Evolutionary conservation across 1,140 invertebrate genomes (phyloP), one percentile per base, ranked within the genome.

Genomic region (Cylas formicarius): DNA sequence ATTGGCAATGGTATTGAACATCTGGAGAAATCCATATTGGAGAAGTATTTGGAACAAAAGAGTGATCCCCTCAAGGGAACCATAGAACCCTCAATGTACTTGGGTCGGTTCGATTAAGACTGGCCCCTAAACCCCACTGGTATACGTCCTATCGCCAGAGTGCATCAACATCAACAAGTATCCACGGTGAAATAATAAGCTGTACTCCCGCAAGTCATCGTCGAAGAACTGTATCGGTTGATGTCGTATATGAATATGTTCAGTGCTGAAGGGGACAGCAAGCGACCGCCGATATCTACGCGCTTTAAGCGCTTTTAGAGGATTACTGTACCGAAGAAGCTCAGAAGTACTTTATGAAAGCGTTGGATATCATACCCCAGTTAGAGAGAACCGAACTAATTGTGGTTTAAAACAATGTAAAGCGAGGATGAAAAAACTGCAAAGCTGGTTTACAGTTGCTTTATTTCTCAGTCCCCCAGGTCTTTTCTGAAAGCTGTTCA

Each of bases 41-140:
- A 87, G 50, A 81, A 80, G 1, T 97, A 95, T 63, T 74, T 95
- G 31, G 92, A 97, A 66, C 81, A 87, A 51, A 94, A 95, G 64
- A 84, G 86, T 33, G 91, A 96, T 70, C 90, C 90, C 3, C 69
- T 95, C 0, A 85, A 95, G 16, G 91, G 91, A 13, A 89, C 85
- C 10, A 92, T 97, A 48, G 92, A 97, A 68, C 87, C 88, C 2
- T 90, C 86, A 27, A 96, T 97, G 91, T 95, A 94, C 67, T 70
- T 88, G 51, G 89, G 89, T 1, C 72, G 80, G 27, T 88, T 94
- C 61, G 84, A 87, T 54, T 92, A 90, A 82, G 80, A 86, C 48
- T 81, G 78, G 2, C 80, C 82, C 52, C 72, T 79, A 43, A 73
- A 79, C 43, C 80, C 82, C 1, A 76, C 73, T 14, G 86, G 89